Evolutionary conservation across 2,888 invertebrate genomes (phyloP).

Genomic region (Pteria penguin): DNA sequence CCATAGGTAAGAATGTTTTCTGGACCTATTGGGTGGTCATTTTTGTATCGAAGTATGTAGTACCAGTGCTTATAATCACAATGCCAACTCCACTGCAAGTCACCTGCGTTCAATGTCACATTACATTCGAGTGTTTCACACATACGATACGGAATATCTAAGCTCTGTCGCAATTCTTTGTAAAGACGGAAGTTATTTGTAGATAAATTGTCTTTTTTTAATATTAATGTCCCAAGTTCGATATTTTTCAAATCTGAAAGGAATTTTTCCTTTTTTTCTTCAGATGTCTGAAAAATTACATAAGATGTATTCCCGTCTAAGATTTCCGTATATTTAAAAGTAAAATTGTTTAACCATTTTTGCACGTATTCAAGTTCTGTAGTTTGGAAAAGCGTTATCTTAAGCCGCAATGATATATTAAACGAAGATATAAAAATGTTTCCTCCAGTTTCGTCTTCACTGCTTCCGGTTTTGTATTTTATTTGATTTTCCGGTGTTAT

Average conservation of each 20-base stretch:
- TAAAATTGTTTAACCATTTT: not conserved
- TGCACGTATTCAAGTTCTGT: not conserved
- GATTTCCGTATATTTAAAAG: not conserved
- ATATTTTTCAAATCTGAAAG: not conserved
- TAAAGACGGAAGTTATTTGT: not conserved
- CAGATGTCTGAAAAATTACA: not conserved
- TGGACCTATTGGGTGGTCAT: not conserved
- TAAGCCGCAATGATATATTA: not conserved
- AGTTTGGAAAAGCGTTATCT: not conserved
- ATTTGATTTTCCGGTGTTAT: not conserved
- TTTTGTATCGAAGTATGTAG: not conserved
- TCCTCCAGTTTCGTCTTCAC: not conserved
- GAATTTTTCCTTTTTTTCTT: not conserved
- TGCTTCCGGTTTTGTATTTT: not conserved
- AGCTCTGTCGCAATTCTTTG: not conserved
- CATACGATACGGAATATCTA: not conserved
- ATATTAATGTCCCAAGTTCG: not conserved
- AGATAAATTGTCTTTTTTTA: not conserved
- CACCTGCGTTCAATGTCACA: not conserved
- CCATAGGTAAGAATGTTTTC: not conserved
- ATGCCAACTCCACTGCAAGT: not conserved
- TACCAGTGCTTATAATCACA: not conserved
- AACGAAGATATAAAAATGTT: not conserved
- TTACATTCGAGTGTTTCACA: not conserved
- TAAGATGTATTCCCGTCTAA: not conserved